phyloP scores from a whole-genome alignment of 2,113 vertebrate genomes.

The Pterophyllum scalare region DNA sequence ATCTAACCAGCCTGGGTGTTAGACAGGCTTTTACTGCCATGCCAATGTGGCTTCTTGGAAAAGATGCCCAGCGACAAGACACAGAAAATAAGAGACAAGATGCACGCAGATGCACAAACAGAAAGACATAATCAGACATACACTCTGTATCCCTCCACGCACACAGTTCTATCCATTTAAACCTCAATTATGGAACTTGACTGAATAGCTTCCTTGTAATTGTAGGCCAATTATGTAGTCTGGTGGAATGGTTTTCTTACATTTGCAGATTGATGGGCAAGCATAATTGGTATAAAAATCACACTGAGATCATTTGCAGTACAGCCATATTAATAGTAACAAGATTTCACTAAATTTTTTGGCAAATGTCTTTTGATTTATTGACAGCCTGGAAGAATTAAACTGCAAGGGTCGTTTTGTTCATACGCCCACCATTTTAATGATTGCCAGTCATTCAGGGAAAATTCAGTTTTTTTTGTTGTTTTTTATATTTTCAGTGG shows the following conservation, averaged over 20 bases:
- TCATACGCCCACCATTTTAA: neutral
- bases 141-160: slow-evolving; percentile 12
- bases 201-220: slow-evolving; percentile 12
- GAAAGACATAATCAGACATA: slow-evolving; percentile 37
- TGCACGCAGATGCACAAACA: slow-evolving; percentile 50
- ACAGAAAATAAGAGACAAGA: slow-evolving; percentile 33
- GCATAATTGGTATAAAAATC: slow-evolving; percentile 27
- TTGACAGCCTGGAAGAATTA: neutral
- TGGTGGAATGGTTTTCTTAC: neutral
- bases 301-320: neutral
- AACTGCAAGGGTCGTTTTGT: neutral
- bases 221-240: slow-evolving; percentile 1
- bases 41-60: slow-evolving; percentile 58
- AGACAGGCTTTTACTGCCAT: slow-evolving; percentile 59
- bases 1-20: slow-evolving; percentile 64
- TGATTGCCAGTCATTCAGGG: neutral
- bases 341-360: slow-evolving; percentile 1
- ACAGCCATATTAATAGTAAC: neutral
- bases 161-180: slow-evolving; percentile 10
- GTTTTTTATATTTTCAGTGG: neutral
- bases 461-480: neutral
- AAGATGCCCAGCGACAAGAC: slow-evolving; percentile 23
- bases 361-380: slow-evolving; percentile 13
- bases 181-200: slow-evolving; percentile 7
- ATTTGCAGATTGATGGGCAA: slow-evolving; percentile 1